These are phyloP conservation scores for Paramormyrops kingsleyae DNA, from an alignment of 2,113 vertebrate genomes.

Conservation along the genomic window DNA sequence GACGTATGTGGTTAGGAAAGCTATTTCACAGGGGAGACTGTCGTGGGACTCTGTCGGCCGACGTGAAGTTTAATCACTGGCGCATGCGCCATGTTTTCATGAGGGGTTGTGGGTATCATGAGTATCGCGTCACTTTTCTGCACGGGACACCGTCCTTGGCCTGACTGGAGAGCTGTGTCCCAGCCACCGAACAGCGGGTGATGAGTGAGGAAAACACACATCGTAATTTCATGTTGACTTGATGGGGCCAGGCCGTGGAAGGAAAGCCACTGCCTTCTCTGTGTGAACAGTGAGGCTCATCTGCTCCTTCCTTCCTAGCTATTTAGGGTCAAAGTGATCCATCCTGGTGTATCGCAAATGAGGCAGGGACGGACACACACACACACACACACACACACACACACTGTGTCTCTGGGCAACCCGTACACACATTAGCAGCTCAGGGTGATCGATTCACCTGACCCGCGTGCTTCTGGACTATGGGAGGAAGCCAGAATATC, in stretches of 20 bases:
- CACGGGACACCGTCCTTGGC: not conserved
- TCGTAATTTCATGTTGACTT: constrained; percentile 1
- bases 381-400: not conserved
- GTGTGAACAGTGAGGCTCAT: not conserved
- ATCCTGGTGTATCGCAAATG: not conserved
- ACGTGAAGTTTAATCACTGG: not conserved
- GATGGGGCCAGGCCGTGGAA: not conserved
- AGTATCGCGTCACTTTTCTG: not conserved
- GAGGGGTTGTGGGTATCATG: not conserved
- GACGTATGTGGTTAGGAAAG: not conserved
- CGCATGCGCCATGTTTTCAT: not conserved
- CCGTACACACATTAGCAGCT: not conserved
- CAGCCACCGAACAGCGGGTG: not conserved
- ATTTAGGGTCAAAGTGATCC: not conserved
- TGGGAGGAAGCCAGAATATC: not conserved
- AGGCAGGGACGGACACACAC: not conserved
- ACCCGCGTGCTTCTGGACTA: not conserved
- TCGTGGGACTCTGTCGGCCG: not conserved
- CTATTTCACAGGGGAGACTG: not conserved
- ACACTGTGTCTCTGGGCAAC: not conserved
- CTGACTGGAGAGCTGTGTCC: not conserved
- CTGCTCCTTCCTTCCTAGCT: not conserved
- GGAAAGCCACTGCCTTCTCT: not conserved
- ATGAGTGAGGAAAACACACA: not conserved
- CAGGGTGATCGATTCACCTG: not conserved